These are phyloP conservation scores for Prionailurus viverrinus DNA, from an alignment of 2,113 vertebrate genomes.

Conservation along the genomic window DNA sequence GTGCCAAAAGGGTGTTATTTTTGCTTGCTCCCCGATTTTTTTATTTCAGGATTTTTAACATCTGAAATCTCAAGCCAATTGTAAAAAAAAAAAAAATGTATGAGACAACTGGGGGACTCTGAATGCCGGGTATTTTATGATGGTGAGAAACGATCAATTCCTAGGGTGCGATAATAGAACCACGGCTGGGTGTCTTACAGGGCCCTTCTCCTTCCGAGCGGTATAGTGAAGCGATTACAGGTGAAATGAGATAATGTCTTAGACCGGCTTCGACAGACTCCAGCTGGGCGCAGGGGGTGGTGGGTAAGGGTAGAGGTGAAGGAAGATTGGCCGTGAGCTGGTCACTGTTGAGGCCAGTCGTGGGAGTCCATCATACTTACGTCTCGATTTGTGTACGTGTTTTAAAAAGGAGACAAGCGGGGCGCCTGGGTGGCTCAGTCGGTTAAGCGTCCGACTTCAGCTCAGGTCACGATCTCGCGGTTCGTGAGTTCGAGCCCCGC, in stretches of 20 bases:
- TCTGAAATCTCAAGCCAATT: constrained; percentile 24
- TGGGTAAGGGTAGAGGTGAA: neutral
- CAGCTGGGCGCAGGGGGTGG: too few species aligned
- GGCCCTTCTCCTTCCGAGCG: neutral
- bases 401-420: neutral
- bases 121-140: neutral
- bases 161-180: neutral
- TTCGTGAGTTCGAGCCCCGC: too few species aligned
- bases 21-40: neutral
- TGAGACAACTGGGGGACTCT: neutral
- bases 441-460: too few species aligned
- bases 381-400: neutral
- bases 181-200: neutral
- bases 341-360: neutral
- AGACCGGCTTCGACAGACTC: neutral
- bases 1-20: neutral
- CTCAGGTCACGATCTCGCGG: too few species aligned
- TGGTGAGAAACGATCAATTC: neutral
- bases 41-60: neutral
- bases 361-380: neutral
- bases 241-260: neutral
- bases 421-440: too few species aligned
- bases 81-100: neutral
- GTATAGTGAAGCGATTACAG: neutral
- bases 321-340: neutral